These are phyloP conservation scores for Steatocranus sp. DNA, from an alignment of 2,797 vertebrate species.

Conservation along the genomic window DNA sequence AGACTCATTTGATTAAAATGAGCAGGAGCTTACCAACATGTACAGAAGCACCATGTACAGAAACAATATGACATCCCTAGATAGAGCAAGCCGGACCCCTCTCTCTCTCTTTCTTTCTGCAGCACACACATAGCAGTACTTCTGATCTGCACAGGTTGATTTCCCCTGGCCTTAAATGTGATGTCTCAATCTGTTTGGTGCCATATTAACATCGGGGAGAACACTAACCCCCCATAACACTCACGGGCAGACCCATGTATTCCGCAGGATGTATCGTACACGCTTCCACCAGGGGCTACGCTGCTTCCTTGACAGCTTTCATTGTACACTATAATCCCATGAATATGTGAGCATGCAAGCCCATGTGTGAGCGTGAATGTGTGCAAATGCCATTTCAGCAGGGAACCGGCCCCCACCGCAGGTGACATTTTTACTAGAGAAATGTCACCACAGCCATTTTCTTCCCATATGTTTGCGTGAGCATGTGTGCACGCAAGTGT, in stretches of 20 bases:
- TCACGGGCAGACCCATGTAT: slow-evolving; percentile 31
- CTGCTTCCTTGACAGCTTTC: slow-evolving; percentile 53
- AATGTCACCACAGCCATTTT: slow-evolving; percentile 71
- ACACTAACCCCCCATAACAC: slow-evolving; percentile 34
- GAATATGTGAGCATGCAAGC: slow-evolving; percentile 40
- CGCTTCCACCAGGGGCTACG: slow-evolving; percentile 46
- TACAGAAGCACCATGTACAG: background rate
- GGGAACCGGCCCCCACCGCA: slow-evolving; percentile 49
- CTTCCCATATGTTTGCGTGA: slow-evolving; percentile 24
- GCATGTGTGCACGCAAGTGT: background rate
- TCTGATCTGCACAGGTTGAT: slow-evolving; percentile 57
- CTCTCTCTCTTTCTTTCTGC: background rate
- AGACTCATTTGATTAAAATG: slow-evolving; percentile 58
- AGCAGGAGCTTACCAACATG: slow-evolving; percentile 34
- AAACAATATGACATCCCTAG: slow-evolving; percentile 34
- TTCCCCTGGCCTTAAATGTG: slow-evolving; percentile 56
- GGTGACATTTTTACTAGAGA: slow-evolving; percentile 71
- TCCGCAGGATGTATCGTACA: slow-evolving; percentile 39
- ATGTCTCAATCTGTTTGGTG: slow-evolving; percentile 67
- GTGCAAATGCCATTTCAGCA: slow-evolving; percentile 69
- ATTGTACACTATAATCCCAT: slow-evolving; percentile 50
- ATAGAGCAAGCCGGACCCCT: background rate
- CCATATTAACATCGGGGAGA: slow-evolving; percentile 57
- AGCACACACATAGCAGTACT: background rate
- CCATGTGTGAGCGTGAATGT: slow-evolving; percentile 17